Evolutionary conservation across 2,888 invertebrate species (phyloP), one percentile per base, ranked within the genome.

Genomic region (Halictus ligatus): DNA sequence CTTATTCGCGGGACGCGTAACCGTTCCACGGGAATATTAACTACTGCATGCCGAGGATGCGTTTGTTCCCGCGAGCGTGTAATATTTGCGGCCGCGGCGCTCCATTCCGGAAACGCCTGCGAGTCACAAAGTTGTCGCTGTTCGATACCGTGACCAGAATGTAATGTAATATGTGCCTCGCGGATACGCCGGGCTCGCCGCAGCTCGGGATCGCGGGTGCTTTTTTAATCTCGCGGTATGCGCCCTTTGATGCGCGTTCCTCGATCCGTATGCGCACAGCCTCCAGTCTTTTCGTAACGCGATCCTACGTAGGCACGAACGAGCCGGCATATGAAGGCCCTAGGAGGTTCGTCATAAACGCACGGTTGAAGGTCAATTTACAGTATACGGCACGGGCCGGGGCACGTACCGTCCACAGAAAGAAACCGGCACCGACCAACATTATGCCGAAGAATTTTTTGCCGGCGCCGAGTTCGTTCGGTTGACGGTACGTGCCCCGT

Each of bases 201-300:
- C 15, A 18, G 5, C 21, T 43, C 75, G 69, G 48, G 29, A 72
- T 35, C 29, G 54, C 18, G 40, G 5, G n/a, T 40, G 43, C 12
- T 46, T 60, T 87, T 87, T 86, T 71, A 78, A 86, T 86, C 72
- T 80, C 64, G 40, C 79, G 77, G 71, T 54, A 69, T 46, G n/a
- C 2, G 71, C 21, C 35, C 77, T 74, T 73, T 69, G 64, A 80
- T 18, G 69, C 13, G 13, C 15, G 54, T 75, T 64, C 25, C 35
- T 6, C 58, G 75, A 29, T 46, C 12, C 43, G 50, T 76, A 35
- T 35, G 29, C 29, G 29, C 29, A n/a, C n/a, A 54, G 50, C 50
- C 18, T 54, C 50, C 50, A 54, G 50, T 54, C 18, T 58, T 71
- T 73, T 13, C n/a, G 78, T 50, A 54, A 83, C 40, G 50, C 43